Conservation (phyloP, 2,113 vertebrate genomes). For the Suncus etruscus region DNA sequence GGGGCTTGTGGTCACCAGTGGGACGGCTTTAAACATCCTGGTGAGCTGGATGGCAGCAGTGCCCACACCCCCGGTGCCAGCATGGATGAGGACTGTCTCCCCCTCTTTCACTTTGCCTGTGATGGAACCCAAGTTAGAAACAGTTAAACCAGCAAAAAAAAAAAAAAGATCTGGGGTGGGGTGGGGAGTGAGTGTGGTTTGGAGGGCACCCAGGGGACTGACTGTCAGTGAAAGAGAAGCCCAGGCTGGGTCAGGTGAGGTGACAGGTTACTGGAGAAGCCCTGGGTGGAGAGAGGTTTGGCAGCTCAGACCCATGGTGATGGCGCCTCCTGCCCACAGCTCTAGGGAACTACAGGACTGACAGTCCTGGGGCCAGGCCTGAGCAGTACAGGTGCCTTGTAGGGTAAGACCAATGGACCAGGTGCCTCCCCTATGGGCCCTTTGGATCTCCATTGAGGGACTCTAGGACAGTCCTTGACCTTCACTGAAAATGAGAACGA, state of each 20-base stretch:
- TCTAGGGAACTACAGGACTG: no score
- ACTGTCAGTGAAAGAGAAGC: background rate
- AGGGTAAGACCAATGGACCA: no score
- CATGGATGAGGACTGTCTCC: constrained; percentile 88
- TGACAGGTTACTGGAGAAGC: background rate
- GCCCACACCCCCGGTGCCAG: constrained; percentile 89
- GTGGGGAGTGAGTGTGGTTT: background rate
- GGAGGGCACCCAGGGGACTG: background rate
- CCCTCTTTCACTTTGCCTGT: constrained; percentile 87
- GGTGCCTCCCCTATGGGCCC: no score
- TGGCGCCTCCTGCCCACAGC: no score
- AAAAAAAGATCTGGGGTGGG: no score
- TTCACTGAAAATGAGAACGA: no score
- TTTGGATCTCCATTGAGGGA: no score
- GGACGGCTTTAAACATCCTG: constrained; percentile 87
- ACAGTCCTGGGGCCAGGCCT: no score
- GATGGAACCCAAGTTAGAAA: background rate
- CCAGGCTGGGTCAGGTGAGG: background rate
- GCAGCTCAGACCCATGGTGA: background rate
- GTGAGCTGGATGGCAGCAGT: constrained; percentile 90
- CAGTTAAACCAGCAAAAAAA: background rate
- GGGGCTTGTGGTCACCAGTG: constrained; percentile 89
- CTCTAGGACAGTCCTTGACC: no score
- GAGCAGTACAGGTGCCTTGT: no score
- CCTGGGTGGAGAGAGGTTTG: background rate